A percentile compares a stretch with the other conserved stretches of the same genome.
Conservation (phyloP, 1,140 invertebrate species). For the Halesus radiatus region DNA sequence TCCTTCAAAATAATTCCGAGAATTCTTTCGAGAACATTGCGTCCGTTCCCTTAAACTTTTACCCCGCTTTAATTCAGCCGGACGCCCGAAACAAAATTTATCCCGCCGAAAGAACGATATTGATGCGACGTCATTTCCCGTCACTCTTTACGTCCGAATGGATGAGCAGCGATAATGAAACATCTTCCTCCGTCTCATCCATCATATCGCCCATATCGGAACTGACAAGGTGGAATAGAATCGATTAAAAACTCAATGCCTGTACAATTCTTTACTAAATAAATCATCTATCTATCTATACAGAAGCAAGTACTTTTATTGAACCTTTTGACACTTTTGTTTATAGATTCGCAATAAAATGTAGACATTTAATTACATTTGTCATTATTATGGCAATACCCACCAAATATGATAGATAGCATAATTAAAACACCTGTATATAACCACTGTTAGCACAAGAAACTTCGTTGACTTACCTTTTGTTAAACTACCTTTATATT, state of each 20-base stretch:
- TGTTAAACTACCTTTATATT: too few species aligned
- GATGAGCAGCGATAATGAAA: conserved; percentile 7
- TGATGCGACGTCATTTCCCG: not conserved
- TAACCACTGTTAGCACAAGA: too few species aligned
- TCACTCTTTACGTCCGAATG: not conserved
- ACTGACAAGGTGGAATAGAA: conserved; percentile 9
- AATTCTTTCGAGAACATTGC: too few species aligned
- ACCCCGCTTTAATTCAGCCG: not conserved
- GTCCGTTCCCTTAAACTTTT: not conserved
- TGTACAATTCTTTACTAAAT: not conserved
- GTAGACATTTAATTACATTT: too few species aligned
- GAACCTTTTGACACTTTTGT: too few species aligned
- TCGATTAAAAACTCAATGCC: conserved; percentile 10
- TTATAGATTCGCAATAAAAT: too few species aligned
- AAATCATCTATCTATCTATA: too few species aligned
- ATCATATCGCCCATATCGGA: conserved; percentile 1
- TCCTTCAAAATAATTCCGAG: not conserved
- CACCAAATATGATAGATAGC: too few species aligned
- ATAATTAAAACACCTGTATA: too few species aligned
- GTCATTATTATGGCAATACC: too few species aligned
- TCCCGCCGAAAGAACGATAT: not conserved
- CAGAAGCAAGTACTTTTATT: too few species aligned
- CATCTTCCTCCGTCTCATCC: not conserved
- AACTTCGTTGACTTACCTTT: too few species aligned
- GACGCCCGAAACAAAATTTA: not conserved